Base-by-base conservation (phyloP, 1,140 invertebrate genomes). In the Metaphire vulgaris region DNA sequence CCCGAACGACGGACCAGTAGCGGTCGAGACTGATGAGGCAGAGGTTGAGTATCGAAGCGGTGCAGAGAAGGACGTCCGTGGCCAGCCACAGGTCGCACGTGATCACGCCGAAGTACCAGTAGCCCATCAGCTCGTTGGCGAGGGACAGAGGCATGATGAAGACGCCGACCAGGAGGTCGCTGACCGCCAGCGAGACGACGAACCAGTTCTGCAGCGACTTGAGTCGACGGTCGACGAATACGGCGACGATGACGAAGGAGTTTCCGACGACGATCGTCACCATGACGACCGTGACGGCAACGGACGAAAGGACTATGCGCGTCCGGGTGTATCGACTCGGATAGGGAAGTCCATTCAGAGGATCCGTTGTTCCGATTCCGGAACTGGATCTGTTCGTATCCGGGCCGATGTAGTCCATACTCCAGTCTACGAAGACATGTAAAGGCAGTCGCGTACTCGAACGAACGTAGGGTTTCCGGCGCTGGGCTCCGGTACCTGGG, bases 181-280 rank as follows among this genome's bases (percentile, higher is more conserved):
- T 94, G 75, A 98, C 93, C 0, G 96, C 96, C 79, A 99, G 84
- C 15, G 95, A 97, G 0, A 94, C 95, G 77, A 98, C 97, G 84
- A 98, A 98, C 94, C 95, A 97, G 84, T 99, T 98, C 83, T 98
- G 95, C 79, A 97, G 94, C 76, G 95, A 95, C 85, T 98, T 98
- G 73, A 99, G 86, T 0, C 81, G 81, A n/a, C 81, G 78, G 77
- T 86, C 85, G 26, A n/a, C 97, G 33, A 91, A 92, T 79, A 98
- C 98, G 21, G 96, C 96, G 74, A 98, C 96, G 79, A 98, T 97
- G 2, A 99, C 96, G 71, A 99, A 87, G 91, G 97, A 94, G 86
- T 99, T 99, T 1, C 96, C 96, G n/a, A 98, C 93, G 2, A 98
- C 93, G 73, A 98, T 95, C 78, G 97, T 91, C 81, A 98, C 93